Percentiles rank a stretch among this genome's conserved stretches.
phyloP scores from a whole-genome alignment of 2,888 invertebrate species.

The Tachystola acroxantha region DNA sequence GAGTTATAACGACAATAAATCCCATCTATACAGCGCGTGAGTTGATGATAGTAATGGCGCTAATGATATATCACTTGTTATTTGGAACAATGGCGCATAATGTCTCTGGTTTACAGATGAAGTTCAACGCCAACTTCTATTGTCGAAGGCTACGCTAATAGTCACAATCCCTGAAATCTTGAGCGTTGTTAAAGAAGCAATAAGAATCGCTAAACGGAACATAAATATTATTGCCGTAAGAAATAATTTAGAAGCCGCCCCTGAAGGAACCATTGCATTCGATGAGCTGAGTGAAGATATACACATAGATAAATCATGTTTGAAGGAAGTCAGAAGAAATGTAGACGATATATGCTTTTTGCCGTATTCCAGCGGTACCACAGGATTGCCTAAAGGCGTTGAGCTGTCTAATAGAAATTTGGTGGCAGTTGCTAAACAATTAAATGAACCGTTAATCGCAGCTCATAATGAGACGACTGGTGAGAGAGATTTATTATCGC shows the following conservation, averaged over 20 bases:
- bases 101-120: slow-evolving; percentile 86
- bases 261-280: slow-evolving; percentile 77
- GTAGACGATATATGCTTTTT: slow-evolving; percentile 81
- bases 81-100: too few relatives aligned
- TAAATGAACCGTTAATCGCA: slow-evolving; percentile 43
- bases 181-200: slow-evolving; percentile 61
- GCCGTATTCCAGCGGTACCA: slow-evolving; percentile 93
- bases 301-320: slow-evolving; percentile 72
- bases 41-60: too few relatives aligned
- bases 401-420: slow-evolving; percentile 81
- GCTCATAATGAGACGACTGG: slow-evolving; percentile 57
- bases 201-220: slow-evolving; percentile 62
- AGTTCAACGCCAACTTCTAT: slow-evolving; percentile 80
- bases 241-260: slow-evolving; percentile 44
- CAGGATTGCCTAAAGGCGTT: slow-evolving; percentile 89
- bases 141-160: slow-evolving; percentile 80
- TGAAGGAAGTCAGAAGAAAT: slow-evolving; percentile 61
- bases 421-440: slow-evolving; percentile 67
- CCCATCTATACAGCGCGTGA: slow-evolving; percentile 83
- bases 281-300: slow-evolving; percentile 78
- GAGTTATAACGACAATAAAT: slow-evolving; percentile 85
- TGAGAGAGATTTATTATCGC: too few relatives aligned
- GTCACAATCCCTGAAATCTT: slow-evolving; percentile 78
- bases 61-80: too few relatives aligned
- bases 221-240: slow-evolving; percentile 76